Evolutionary conservation across 2,888 invertebrate genomes (phyloP).

Genomic region (Macaria liturata): DNA sequence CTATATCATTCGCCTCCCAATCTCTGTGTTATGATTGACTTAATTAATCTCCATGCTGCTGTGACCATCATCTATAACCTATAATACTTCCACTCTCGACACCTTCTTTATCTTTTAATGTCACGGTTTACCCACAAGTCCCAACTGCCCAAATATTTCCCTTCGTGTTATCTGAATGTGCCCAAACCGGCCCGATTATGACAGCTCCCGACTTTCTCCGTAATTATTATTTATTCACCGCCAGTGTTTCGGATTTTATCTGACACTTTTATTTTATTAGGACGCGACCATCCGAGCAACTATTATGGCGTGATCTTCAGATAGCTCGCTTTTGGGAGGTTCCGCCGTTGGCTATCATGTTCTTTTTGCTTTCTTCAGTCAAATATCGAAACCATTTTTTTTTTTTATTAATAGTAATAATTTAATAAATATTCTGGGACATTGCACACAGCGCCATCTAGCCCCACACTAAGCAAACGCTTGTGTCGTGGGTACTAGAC

Average conservation of each 20-base stretch:
- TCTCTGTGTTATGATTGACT: too few species aligned
- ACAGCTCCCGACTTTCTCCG: conserved; percentile 64
- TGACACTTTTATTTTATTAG: conserved; percentile 44
- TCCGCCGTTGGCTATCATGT: conserved; percentile 6
- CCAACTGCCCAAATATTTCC: conserved; percentile 62
- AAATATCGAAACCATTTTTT: too few species aligned
- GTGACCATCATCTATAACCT: too few species aligned
- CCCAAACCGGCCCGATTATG: conserved; percentile 39
- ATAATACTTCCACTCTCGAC: too few species aligned
- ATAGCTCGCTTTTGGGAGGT: conserved; percentile 3
- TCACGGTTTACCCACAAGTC: conserved; percentile 9
- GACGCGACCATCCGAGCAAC: conserved; percentile 8
- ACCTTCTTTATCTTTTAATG: conserved; percentile 10
- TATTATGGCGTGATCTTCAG: conserved; percentile 11
- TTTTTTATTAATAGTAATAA: too few species aligned
- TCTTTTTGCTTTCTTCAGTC: neutral
- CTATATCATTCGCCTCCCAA: too few species aligned
- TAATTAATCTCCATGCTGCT: too few species aligned
- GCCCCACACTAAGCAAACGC: too few species aligned
- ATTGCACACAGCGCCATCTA: too few species aligned
- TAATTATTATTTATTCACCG: conserved; percentile 76
- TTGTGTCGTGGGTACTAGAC: too few species aligned
- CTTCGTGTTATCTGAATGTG: conserved; percentile 50
- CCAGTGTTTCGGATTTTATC: conserved; percentile 49
- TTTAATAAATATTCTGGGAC: too few species aligned